Evolutionary conservation across 2,113 vertebrate genomes (phyloP), one percentile per base, ranked within the genome.

Genomic region (Muntiacus muntjak): DNA sequence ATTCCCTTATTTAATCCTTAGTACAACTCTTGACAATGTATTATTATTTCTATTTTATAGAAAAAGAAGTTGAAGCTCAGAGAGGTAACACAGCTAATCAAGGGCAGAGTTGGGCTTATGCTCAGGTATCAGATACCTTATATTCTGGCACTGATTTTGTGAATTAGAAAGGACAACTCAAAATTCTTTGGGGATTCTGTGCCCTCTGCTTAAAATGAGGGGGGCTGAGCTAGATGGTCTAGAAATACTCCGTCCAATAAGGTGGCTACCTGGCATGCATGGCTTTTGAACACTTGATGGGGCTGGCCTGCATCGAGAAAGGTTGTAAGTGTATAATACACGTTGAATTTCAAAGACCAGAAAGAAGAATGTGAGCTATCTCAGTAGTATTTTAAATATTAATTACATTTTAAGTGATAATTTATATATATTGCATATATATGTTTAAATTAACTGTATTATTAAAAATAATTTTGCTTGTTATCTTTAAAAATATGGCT

Each of bases 401-500:
- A 28, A 43, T 92, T 86, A 40, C 33, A 83, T 91, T 78, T 26
- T 19, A 82, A 90, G 74, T 19, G 19, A 91, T 54, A 52, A 45
- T 36, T 19, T 16, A n/a, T 25, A 30, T 50, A 28, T 17, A 78
- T 33, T 9, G 57, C 33, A 50, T 52, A 9, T 50, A 57, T 28
- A 13, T 57, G 11, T 5, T 6, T 36, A 83, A 64, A 55, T 36
- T 67, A 52, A 64, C 33, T 62, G 28, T 54, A 57, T 33, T 33
- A 11, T 74, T 93, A 45, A 76, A 86, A 92, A 92, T 71, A 40
- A 62, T 55, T 93, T 50, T 50, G 74, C 40, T 79, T 88, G 76
- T 92, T 55, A 50, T 11, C 62, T 94, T 45, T 52, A 50, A 84
- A 84, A 79, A 81, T 81, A 45, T 45, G n/a, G 6, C 6, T 54